phyloP scores from a whole-genome alignment of 30 jellyfish, hydroid and myxozoan genomes.

The Aurelia coerulea region DNA sequence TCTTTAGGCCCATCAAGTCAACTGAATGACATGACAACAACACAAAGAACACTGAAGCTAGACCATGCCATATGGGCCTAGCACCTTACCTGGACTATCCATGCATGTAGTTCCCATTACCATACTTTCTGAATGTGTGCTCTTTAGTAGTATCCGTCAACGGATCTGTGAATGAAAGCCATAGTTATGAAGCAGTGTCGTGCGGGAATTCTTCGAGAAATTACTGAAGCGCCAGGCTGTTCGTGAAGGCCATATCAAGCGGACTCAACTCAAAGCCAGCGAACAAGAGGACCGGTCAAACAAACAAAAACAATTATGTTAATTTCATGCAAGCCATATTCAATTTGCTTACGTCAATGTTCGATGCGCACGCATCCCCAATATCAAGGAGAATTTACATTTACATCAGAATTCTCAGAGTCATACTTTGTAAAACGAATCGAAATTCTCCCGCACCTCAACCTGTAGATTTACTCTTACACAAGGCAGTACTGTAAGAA shows the following conservation, averaged over 20 bases:
- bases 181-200: neutral
- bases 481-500: constrained; percentile 37
- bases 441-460: constrained; percentile 10
- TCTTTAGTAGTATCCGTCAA: neutral
- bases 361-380: constrained; percentile 52
- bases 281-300: constrained; percentile 15
- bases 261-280: neutral
- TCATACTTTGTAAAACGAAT: neutral
- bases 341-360: constrained; percentile 15
- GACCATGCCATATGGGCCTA: too few relatives aligned
- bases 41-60: too few relatives aligned
- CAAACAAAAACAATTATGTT: constrained; percentile 30
- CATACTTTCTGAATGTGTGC: constrained; percentile 43
- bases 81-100: constrained; percentile 84
- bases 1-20: too few relatives aligned
- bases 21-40: too few relatives aligned
- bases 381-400: neutral
- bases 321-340: constrained; percentile 25
- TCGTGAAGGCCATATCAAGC: too few relatives aligned
- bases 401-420: neutral
- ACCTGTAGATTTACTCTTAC: constrained; percentile 67
- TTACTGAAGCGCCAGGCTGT: too few relatives aligned
- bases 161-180: too few relatives aligned
- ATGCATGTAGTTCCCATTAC: constrained; percentile 94
- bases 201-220: neutral